Base-by-base conservation (phyloP, 2,797 vertebrate genomes). In the Spinus olivaceus region DNA sequence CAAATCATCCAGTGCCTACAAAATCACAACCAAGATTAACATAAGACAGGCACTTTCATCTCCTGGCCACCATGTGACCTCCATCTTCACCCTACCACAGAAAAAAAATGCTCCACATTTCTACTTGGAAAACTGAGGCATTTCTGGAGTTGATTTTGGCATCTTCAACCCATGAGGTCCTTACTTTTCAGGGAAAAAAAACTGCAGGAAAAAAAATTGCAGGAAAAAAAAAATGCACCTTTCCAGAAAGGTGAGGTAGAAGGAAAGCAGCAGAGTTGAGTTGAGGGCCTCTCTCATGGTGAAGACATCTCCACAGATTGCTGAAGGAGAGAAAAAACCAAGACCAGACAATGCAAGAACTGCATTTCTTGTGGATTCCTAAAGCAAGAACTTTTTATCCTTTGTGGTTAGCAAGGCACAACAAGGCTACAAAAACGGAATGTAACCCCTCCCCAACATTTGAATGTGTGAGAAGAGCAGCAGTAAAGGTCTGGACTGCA, bases 381-480 rank as follows among this genome's bases (percentile, higher is more conserved):
- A 57, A 63, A 85, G 46, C 12, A 51, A 92, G 37, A 89, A 80
- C 30, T 51, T 91, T 78, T 84, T 91, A 85, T 60, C 80, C 57
- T 28, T 47, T 30, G 28, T 41, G 25, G 53, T 56, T 96, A 95
- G 87, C 93, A 92, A 92, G 79, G 65, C 57, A 94, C 92, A 93
- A 92, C 90, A 92, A 95, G 91, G 93, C 53, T 89, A 93, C 65
- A 81, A 44, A 82, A 92, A 76, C 1, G 27, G 56, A 90, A 79
- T 77, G 37, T 39, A 89, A 80, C 10, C 3, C 39, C 66, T 8
- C 35, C 35, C 33, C 61, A 61, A 64, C 61, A 35, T 83, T 81
- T 87, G 83, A 74, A 81, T n/a, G 79, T 56, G 81, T 14, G 81
- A 95, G 53, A 89, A 51, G 70, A 96, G 63, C 76, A 90, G 76